Evolutionary conservation across 2,797 vertebrate genomes (phyloP).

Genomic region (Hyperoplus immaculatus): DNA sequence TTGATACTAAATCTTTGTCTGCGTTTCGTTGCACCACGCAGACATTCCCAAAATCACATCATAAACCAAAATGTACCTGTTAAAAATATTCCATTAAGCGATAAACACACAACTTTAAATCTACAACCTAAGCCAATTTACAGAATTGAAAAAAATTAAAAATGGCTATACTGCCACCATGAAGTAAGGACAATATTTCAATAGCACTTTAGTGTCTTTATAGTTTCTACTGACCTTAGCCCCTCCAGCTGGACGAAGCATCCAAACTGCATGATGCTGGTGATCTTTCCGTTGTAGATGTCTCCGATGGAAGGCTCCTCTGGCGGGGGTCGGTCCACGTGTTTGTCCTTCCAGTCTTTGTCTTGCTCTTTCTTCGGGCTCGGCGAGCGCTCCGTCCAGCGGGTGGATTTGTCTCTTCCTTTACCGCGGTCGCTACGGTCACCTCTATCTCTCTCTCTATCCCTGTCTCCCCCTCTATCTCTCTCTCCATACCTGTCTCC

Average conservation of each 20-base stretch:
- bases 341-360: slow-evolving; percentile 94
- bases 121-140: neutral
- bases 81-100: too few species aligned
- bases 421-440: slow-evolving; percentile 79
- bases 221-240: slow-evolving; percentile 86
- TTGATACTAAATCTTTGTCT: too few species aligned
- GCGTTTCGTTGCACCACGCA: too few species aligned
- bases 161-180: too few species aligned
- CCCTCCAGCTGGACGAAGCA: slow-evolving; percentile 99
- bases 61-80: too few species aligned
- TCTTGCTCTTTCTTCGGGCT: slow-evolving; percentile 87
- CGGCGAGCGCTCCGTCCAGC: slow-evolving; percentile 89
- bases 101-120: too few species aligned
- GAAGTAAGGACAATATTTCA: neutral
- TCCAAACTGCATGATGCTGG: slow-evolving; percentile 99
- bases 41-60: too few species aligned
- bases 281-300: slow-evolving; percentile 98
- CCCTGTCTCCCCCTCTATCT: slow-evolving; percentile 77
- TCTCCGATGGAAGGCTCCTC: slow-evolving; percentile 97
- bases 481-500: slow-evolving; percentile 52
- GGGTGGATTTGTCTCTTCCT: slow-evolving; percentile 82
- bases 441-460: slow-evolving; percentile 81
- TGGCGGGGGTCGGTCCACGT: slow-evolving; percentile 93
- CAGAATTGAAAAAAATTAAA: neutral
- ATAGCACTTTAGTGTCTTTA: neutral